phyloP scores from a whole-genome alignment of 2,888 invertebrate genomes.

The Scaptomyza tumidula region DNA sequence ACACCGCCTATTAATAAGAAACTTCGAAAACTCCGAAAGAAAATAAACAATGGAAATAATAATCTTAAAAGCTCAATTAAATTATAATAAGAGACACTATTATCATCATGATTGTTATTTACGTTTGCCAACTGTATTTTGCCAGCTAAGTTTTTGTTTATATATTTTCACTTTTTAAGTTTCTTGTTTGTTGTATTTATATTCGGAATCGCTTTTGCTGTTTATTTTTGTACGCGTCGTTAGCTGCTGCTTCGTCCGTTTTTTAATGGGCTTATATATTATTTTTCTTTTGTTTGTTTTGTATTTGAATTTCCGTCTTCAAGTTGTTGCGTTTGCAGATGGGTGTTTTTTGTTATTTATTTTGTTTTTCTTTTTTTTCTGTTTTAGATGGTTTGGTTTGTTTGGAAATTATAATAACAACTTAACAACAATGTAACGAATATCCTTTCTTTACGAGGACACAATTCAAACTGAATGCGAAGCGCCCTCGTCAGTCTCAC shows the following conservation, averaged over 20 bases:
- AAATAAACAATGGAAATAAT: background rate
- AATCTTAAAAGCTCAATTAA: background rate
- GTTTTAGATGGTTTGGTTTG: conserved; percentile 65
- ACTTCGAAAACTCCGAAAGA: background rate
- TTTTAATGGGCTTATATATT: conserved; percentile 22
- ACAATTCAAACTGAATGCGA: conserved; percentile 85
- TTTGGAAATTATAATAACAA: conserved; percentile 84
- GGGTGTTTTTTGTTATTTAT: conserved; percentile 44
- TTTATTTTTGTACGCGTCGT: conserved; percentile 39
- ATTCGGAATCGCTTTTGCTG: conserved; percentile 22
- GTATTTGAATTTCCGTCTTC: conserved; percentile 42
- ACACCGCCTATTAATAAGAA: background rate
- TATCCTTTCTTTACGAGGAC: conserved; percentile 85
- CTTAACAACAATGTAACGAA: conserved; percentile 85
- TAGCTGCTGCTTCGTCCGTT: conserved; percentile 16
- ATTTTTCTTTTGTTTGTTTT: conserved; percentile 41
- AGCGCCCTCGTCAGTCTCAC: conserved; percentile 82
- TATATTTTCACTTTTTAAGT: conserved; percentile 18
- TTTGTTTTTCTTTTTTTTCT: conserved; percentile 47
- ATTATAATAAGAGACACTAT: background rate
- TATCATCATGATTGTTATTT: conserved; percentile 10
- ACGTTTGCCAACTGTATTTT: conserved; percentile 19
- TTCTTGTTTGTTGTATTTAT: conserved; percentile 8
- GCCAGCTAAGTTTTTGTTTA: conserved; percentile 23
- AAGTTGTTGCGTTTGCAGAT: conserved; percentile 56